Percentiles rank a stretch among this genome's conserved stretches.
Evolutionary conservation across 2,888 invertebrate genomes (phyloP).

Genomic region (Drosophila prostipennis): DNA sequence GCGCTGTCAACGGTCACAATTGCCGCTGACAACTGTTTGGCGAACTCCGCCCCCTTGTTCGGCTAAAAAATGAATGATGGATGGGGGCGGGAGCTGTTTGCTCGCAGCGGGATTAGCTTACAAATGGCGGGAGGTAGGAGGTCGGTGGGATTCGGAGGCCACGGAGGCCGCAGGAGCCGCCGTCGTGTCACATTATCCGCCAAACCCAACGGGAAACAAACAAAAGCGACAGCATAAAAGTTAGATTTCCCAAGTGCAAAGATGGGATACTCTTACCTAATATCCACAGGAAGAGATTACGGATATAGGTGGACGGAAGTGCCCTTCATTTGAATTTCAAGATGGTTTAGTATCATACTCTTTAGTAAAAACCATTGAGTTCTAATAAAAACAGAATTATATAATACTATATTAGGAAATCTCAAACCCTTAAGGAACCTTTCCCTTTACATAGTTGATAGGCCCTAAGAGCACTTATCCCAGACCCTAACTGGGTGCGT

Average conservation of each 20-base stretch:
- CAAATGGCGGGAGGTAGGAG: slow-evolving; percentile 18
- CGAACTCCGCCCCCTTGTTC: slow-evolving; percentile 22
- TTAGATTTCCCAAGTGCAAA: neutral
- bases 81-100: slow-evolving; percentile 47
- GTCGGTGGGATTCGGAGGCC: slow-evolving; percentile 12
- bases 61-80: neutral
- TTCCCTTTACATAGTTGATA: neutral
- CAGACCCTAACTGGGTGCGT: slow-evolving; percentile 16
- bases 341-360: no score
- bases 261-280: slow-evolving; percentile 12
- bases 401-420: no score
- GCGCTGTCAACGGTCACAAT: slow-evolving; percentile 68
- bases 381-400: no score
- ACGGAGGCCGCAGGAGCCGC: slow-evolving; percentile 41
- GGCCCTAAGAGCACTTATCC: neutral
- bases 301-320: neutral
- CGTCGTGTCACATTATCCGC: slow-evolving; percentile 42
- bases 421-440: no score
- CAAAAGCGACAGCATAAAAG: slow-evolving; percentile 1
- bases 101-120: slow-evolving; percentile 67
- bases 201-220: slow-evolving; percentile 36
- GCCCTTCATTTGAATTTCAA: no score
- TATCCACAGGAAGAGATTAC: neutral
- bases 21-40: slow-evolving; percentile 58
- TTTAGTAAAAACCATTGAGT: no score